phyloP scores from a whole-genome alignment of 2,797 vertebrate genomes.

The Tenualosa thibaudeaui region DNA sequence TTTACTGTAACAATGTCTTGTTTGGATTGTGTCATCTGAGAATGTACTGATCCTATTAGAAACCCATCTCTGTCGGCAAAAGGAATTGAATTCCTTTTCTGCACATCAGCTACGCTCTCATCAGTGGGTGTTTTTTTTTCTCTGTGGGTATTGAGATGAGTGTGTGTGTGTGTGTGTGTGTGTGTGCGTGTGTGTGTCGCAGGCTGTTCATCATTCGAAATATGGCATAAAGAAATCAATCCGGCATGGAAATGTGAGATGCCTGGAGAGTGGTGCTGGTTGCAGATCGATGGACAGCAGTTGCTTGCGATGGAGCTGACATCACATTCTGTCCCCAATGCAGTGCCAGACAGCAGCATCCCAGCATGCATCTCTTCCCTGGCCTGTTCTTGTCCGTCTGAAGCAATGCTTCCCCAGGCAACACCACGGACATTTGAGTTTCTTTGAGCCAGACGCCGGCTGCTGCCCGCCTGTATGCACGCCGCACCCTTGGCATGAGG shows the following conservation, averaged over 20 bases:
- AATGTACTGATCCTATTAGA: constrained; percentile 42
- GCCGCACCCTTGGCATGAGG: neutral
- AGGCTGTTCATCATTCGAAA: constrained; percentile 2
- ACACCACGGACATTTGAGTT: neutral
- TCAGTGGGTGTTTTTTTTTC: neutral
- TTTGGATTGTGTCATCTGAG: constrained; percentile 35
- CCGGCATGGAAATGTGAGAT: neutral
- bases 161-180: neutral
- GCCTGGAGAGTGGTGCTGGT: neutral
- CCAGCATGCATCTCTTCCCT: neutral
- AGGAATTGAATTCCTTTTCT: neutral
- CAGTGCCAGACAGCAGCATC: neutral
- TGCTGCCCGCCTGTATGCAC: neutral
- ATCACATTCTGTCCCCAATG: no score
- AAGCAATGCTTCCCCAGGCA: neutral
- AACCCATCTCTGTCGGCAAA: constrained; percentile 16
- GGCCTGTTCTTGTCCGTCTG: neutral
- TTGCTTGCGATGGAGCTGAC: neutral
- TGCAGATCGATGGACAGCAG: neutral
- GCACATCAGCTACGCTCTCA: neutral
- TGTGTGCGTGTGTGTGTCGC: neutral
- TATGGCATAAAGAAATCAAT: constrained; percentile 14
- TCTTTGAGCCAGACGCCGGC: neutral
- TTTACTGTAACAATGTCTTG: constrained; percentile 30
- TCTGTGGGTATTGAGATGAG: neutral